Conservation (phyloP, 2,888 invertebrate species). For the Criorhina ranunculi region DNA sequence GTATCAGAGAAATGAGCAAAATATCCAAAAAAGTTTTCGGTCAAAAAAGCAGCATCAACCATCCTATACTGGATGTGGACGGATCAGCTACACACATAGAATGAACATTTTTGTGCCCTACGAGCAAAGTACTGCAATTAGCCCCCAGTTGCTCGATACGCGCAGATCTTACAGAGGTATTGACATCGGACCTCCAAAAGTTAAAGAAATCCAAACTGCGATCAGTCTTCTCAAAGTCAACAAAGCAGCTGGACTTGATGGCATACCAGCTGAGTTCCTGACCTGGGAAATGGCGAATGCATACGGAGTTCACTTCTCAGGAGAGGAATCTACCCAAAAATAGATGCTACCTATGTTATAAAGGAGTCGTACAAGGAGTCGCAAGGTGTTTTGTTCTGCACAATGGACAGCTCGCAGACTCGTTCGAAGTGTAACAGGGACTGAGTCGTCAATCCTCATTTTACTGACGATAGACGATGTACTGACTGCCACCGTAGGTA, state of each 20-base stretch:
- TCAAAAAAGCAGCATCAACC: not conserved
- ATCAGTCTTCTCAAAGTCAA: not conserved
- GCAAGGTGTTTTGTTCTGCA: too few relatives aligned
- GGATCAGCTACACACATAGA: not conserved
- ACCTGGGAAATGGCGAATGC: not conserved
- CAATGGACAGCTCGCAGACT: too few relatives aligned
- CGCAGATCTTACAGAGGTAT: not conserved
- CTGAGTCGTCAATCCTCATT: too few relatives aligned
- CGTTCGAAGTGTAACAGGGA: too few relatives aligned
- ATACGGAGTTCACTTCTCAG: too few relatives aligned
- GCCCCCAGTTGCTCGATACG: not conserved
- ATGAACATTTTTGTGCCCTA: not conserved
- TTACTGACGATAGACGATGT: too few relatives aligned
- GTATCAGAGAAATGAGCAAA: too few relatives aligned
- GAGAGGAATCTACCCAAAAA: too few relatives aligned
- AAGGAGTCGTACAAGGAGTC: too few relatives aligned
- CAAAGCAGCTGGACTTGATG: not conserved
- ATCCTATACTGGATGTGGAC: not conserved
- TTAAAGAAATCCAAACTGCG: not conserved
- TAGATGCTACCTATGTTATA: too few relatives aligned
- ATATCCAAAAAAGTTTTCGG: not conserved
- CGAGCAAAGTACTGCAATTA: not conserved
- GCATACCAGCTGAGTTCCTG: conserved; percentile 1
- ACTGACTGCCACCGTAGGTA: too few relatives aligned
- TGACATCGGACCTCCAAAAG: not conserved